These are phyloP conservation scores for Chionomys nivalis DNA, from an alignment of 2,113 vertebrate species.

Conservation along the genomic window DNA sequence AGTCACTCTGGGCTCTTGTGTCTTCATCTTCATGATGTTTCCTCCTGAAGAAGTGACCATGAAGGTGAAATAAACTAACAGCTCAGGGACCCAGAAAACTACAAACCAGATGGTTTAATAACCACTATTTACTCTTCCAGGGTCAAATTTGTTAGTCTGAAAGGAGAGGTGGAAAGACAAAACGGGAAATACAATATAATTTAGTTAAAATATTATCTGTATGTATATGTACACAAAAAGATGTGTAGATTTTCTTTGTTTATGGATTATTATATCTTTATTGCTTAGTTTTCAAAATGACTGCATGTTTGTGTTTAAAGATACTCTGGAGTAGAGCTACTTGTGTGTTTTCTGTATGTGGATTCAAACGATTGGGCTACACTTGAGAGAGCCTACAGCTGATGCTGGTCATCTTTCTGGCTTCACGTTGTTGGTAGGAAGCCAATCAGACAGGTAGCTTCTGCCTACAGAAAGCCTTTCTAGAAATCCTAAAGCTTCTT, in stretches of 20 bases:
- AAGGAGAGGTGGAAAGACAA: background rate
- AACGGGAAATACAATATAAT: background rate
- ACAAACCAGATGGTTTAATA: background rate
- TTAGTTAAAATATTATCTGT: background rate
- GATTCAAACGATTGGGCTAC: background rate
- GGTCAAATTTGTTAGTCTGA: constrained; percentile 5
- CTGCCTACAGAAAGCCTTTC: background rate
- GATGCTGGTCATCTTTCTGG: background rate
- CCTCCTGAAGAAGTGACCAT: background rate
- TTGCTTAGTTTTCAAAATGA: background rate
- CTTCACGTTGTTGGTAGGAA: background rate
- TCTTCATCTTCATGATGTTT: background rate
- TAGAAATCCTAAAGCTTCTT: background rate
- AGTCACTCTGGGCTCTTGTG: background rate
- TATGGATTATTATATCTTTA: background rate
- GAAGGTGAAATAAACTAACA: background rate
- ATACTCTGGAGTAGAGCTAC: background rate
- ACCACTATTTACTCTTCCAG: background rate
- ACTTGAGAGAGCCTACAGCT: background rate
- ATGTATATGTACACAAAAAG: background rate
- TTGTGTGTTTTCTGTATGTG: background rate
- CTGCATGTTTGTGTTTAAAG: background rate
- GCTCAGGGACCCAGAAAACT: background rate
- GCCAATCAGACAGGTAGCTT: background rate
- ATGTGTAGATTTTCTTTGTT: background rate